Evolutionary conservation across 2,888 invertebrate genomes (phyloP), one percentile per base, ranked within the genome.

Genomic region (Rotaria macrura): DNA sequence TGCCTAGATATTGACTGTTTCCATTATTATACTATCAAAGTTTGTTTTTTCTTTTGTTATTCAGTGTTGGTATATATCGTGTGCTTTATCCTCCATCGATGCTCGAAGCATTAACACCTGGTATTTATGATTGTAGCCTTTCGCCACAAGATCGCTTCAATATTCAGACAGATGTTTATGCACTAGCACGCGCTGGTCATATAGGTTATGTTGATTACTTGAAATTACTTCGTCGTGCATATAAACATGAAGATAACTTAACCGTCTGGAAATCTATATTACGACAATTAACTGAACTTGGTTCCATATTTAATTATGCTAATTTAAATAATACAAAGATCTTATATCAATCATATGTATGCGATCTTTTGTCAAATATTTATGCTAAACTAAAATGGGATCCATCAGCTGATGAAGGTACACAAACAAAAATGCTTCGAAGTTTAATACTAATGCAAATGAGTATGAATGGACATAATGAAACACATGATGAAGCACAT

Each of bases 251-350:
- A 43, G 43, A 79, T 25, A 79, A 79, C 43, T 43, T 43, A 43
- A 79, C 79, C n/a, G 79, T 79, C 14, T 79, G 79, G 79, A 79
- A 79, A 79, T 79, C 79, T 4, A 79, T 79, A 25, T 9, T 79
- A 43, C 43, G 79, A 25, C 79, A 79, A 79, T 43, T 79, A 79
- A n/a, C 43, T 25, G 79, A 79, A n/a, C 79, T 79, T 43, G 34
- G 79, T 79, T 79, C 79, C 12, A 79, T 79, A 43, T 79, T 79
- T 40, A 43, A 79, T 20, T 79, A 79, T 79, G 43, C 43, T 6
- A 7, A 25, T 20, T 29, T 65, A 34, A 65, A 65, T 65, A 43
- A 79, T 79, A 40, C 43, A 12, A 43, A 79, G n/a, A 14, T 12
- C 12, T 14, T 79, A 5, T 79, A 79, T 43, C 40, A 43, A 23